Percentiles rank a stretch among this genome's conserved stretches.
phyloP scores from a whole-genome alignment of 2,797 vertebrate species.

The Aldrovandia affinis region DNA sequence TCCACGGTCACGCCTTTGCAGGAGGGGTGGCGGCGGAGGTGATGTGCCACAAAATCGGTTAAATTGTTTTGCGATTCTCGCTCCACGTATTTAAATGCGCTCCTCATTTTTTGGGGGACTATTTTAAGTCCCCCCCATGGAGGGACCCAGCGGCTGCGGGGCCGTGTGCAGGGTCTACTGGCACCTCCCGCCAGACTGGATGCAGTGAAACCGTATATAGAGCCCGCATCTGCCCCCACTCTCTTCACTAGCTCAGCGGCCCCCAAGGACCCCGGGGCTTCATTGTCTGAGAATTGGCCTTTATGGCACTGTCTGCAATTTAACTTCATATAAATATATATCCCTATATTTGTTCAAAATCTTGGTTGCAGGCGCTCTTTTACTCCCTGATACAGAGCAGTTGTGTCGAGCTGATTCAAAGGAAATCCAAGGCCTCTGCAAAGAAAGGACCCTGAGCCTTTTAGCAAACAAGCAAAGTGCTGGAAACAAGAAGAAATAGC shows the following conservation, averaged over 20 bases:
- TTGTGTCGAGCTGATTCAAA: not conserved
- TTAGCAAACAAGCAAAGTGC: not conserved
- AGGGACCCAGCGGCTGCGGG: not conserved
- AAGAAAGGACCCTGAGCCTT: not conserved
- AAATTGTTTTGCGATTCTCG: not conserved
- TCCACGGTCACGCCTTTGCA: too few relatives aligned
- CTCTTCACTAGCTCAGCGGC: too few relatives aligned
- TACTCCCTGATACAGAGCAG: too few relatives aligned
- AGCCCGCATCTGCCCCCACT: too few relatives aligned
- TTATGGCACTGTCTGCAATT: too few relatives aligned
- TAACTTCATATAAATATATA: too few relatives aligned
- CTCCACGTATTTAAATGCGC: not conserved
- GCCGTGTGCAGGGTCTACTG: conserved; percentile 14
- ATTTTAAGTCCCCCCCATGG: not conserved
- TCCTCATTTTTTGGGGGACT: not conserved
- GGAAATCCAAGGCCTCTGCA: not conserved
- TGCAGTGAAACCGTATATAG: too few relatives aligned
- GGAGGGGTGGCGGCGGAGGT: not conserved
- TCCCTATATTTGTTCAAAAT: too few relatives aligned
- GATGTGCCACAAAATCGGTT: not conserved
- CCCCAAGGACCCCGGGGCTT: too few relatives aligned
- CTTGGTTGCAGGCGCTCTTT: too few relatives aligned
- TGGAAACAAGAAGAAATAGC: not conserved
- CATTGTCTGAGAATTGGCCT: too few relatives aligned
- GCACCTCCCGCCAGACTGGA: not conserved